phyloP scores from a whole-genome alignment of 2,888 invertebrate species.

The Uropetala carovei region DNA sequence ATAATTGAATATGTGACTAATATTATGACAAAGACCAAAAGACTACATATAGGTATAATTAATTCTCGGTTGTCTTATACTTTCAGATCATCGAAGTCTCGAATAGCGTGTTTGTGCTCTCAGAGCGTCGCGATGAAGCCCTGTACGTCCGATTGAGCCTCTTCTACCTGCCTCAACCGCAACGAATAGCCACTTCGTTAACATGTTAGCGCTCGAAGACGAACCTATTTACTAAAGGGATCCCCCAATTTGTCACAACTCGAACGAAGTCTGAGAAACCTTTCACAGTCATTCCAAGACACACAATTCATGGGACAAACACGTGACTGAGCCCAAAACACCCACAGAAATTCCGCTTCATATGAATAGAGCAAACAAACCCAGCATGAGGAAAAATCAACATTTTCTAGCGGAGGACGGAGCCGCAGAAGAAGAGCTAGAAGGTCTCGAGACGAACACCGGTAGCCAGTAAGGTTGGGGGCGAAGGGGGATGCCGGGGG shows the following conservation, averaged over 20 bases:
- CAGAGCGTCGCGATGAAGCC: too few species aligned
- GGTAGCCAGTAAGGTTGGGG: constrained; percentile 20
- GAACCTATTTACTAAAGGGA: constrained; percentile 29
- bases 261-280: background rate
- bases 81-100: too few species aligned
- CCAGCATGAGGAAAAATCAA: background rate
- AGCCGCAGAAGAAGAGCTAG: background rate
- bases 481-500: background rate
- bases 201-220: background rate
- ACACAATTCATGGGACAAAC: constrained; percentile 24
- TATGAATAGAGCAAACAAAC: constrained; percentile 11
- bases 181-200: constrained; percentile 1
- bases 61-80: too few species aligned
- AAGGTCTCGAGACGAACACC: background rate
- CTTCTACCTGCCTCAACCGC: background rate
- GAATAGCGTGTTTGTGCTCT: too few species aligned
- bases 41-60: too few species aligned
- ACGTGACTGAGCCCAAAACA: background rate
- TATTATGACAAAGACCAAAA: too few species aligned
- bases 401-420: background rate
- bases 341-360: constrained; percentile 6
- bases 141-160: too few species aligned
- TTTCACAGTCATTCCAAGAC: background rate
- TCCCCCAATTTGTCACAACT: constrained; percentile 44
- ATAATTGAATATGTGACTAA: too few species aligned